Percentiles rank a stretch among this genome's conserved stretches.
These are phyloP conservation scores for Drosophila miranda DNA, from an alignment of 1,140 invertebrate species.

Conservation along the genomic window DNA sequence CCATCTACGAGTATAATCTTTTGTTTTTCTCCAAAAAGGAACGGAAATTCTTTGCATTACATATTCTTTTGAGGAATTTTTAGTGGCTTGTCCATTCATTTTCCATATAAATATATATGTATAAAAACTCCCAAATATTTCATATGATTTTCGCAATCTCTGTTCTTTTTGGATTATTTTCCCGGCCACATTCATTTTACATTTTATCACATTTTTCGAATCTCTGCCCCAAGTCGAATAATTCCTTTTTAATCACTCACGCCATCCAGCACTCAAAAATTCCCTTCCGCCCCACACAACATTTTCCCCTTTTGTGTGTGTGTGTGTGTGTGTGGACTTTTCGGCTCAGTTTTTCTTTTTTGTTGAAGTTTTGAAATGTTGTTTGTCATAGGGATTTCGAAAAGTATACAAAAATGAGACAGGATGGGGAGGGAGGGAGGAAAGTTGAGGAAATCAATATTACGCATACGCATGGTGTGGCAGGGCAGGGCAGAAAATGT, in stretches of 20 bases:
- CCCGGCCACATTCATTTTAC: slow-evolving; percentile 14
- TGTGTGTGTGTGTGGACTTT: no score
- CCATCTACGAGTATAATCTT: no score
- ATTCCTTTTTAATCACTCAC: slow-evolving; percentile 29
- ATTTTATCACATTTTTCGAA: slow-evolving; percentile 16
- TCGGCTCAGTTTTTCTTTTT: slow-evolving; percentile 11
- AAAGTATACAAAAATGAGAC: not conserved
- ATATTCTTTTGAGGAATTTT: no score
- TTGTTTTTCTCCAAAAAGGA: no score
- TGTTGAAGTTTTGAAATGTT: slow-evolving; percentile 20
- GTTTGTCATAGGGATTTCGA: slow-evolving; percentile 28
- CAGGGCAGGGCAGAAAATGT: slow-evolving; percentile 5
- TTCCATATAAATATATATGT: no score
- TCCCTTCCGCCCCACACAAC: slow-evolving; percentile 7
- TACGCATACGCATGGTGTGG: slow-evolving; percentile 42
- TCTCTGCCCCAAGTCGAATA: not conserved
- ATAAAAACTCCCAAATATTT: not conserved
- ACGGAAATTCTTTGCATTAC: no score
- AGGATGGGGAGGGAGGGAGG: not conserved
- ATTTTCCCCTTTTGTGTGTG: no score
- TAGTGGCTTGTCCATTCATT: no score
- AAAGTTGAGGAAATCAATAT: slow-evolving; percentile 35
- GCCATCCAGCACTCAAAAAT: slow-evolving; percentile 19
- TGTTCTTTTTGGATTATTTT: slow-evolving; percentile 11
- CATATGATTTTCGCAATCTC: not conserved